phyloP scores from a whole-genome alignment of 2,888 invertebrate species.

The Arge pagana region DNA sequence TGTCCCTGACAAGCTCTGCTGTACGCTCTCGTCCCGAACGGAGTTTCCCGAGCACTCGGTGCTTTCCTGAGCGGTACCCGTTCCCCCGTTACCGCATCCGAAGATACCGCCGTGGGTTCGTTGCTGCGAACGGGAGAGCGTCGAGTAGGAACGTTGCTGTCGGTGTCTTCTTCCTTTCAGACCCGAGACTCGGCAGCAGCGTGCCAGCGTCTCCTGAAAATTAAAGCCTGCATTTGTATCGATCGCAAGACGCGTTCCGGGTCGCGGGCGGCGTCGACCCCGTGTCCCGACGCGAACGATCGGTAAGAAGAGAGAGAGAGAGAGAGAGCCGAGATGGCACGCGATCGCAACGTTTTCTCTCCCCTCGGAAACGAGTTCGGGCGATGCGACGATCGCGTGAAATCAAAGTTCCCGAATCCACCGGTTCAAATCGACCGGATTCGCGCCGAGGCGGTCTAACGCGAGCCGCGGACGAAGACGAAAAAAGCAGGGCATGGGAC shows the following conservation, averaged over 20 bases:
- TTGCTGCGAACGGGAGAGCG: slow-evolving; percentile 63
- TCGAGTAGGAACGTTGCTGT: slow-evolving; percentile 65
- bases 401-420: no score
- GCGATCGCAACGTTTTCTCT: no score
- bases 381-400: no score
- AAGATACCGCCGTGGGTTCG: slow-evolving; percentile 58
- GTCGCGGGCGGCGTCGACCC: no score
- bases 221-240: slow-evolving; percentile 50
- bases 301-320: no score
- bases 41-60: slow-evolving; percentile 49
- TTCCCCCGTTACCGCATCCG: slow-evolving; percentile 54
- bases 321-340: no score
- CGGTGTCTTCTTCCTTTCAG: slow-evolving; percentile 35
- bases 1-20: slow-evolving; percentile 28
- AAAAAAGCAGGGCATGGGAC: no score
- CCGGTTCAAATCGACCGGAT: no score
- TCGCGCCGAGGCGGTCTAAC: no score
- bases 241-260: slow-evolving; percentile 15
- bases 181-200: slow-evolving; percentile 55
- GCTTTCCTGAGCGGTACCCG: slow-evolving; percentile 41
- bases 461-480: no score
- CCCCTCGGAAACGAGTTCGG: no score
- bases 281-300: no score
- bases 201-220: slow-evolving; percentile 66
- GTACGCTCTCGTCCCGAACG: slow-evolving; percentile 38